Evolutionary conservation across 2,797 vertebrate species (phyloP).

Genomic region (Pseudotriccus pelzelni): DNA sequence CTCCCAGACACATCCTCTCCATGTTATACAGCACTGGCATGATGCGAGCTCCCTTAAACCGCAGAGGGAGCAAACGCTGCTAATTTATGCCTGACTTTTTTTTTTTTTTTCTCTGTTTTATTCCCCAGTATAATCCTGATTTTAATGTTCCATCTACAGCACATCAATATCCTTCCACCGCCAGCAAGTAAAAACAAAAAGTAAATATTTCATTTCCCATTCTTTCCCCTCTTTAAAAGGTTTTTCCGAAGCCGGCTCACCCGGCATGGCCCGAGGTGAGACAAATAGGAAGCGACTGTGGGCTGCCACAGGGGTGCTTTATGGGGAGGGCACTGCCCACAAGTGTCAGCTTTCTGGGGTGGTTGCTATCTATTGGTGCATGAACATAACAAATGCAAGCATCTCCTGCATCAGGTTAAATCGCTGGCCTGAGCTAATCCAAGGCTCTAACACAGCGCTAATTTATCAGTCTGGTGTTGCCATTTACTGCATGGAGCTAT

Average conservation of each 20-base stretch:
- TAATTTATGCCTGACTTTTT: slow-evolving; percentile 6
- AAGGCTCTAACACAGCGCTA: slow-evolving; percentile 47
- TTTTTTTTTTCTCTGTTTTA: not conserved
- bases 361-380: slow-evolving; percentile 44
- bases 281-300: slow-evolving; percentile 33
- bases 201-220: slow-evolving; percentile 37
- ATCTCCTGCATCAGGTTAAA: slow-evolving; percentile 64
- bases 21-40: not conserved
- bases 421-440: slow-evolving; percentile 56
- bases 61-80: not conserved
- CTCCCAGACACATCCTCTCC: not conserved
- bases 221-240: not conserved
- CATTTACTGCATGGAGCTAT: slow-evolving; percentile 57
- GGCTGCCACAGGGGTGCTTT: slow-evolving; percentile 5
- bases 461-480: slow-evolving; percentile 72
- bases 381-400: slow-evolving; percentile 48
- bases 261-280: not conserved
- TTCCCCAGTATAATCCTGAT: slow-evolving; percentile 46
- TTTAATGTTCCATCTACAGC: slow-evolving; percentile 35
- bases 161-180: slow-evolving; percentile 25
- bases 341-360: not conserved
- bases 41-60: not conserved
- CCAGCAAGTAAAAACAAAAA: not conserved
- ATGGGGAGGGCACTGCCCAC: slow-evolving; percentile 10
- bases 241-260: not conserved